A percentile compares a stretch with the other conserved stretches of the same genome.
These are phyloP conservation scores for Epinephelus awoara DNA, from an alignment of 2,797 vertebrate species.

Conservation along the genomic window DNA sequence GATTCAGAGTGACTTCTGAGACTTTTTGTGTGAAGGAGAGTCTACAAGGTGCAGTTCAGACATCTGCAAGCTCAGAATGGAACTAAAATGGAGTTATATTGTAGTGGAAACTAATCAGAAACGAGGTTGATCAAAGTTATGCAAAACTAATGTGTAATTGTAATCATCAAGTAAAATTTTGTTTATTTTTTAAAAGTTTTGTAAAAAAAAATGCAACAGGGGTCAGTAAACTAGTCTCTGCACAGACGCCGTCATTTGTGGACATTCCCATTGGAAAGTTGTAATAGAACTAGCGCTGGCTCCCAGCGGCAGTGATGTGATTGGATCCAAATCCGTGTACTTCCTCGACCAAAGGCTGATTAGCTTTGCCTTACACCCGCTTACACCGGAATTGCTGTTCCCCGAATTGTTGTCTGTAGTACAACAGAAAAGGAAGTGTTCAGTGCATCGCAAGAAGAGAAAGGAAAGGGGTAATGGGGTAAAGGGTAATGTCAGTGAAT, in stretches of 20 bases:
- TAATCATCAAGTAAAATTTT: not conserved
- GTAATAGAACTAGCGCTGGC: too few relatives aligned
- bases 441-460: too few relatives aligned
- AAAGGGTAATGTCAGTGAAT: not conserved
- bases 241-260: too few relatives aligned
- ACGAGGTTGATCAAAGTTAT: not conserved
- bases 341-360: too few relatives aligned
- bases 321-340: too few relatives aligned
- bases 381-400: too few relatives aligned
- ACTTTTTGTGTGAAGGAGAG: slow-evolving; percentile 4
- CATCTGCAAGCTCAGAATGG: slow-evolving; percentile 29
- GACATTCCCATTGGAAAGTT: too few relatives aligned
- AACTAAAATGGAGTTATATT: not conserved
- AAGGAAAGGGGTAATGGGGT: too few relatives aligned
- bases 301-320: too few relatives aligned
- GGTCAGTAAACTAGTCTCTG: not conserved
- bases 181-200: not conserved
- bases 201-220: not conserved
- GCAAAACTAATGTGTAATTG: not conserved
- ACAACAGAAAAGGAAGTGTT: too few relatives aligned
- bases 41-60: slow-evolving; percentile 19
- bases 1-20: slow-evolving; percentile 27
- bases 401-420: too few relatives aligned
- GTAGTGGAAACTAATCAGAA: not conserved
- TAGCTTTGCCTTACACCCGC: too few relatives aligned